Conservation (phyloP, 2,797 vertebrate species). For the Synaphobranchus kaupii region DNA sequence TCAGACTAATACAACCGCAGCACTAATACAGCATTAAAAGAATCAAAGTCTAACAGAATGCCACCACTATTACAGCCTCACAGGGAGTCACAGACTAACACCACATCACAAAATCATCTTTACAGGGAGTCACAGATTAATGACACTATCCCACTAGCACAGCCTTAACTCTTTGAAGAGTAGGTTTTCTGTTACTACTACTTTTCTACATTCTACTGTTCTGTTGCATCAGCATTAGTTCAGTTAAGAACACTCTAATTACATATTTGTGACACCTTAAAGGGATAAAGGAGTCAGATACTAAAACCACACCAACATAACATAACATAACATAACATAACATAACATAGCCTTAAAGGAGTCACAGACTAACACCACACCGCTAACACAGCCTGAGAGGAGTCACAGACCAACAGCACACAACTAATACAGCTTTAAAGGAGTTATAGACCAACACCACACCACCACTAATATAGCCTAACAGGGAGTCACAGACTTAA, state of each 20-base stretch:
- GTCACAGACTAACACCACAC: neutral
- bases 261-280: no score
- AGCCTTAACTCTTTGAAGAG: neutral
- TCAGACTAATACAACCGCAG: neutral
- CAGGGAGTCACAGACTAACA: neutral
- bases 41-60: neutral
- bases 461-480: neutral
- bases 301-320: neutral
- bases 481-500: neutral
- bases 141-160: neutral
- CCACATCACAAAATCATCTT: neutral
- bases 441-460: neutral
- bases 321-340: no score
- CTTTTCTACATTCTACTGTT: no score
- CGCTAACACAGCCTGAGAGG: neutral
- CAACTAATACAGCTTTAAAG: neutral
- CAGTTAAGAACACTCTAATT: no score
- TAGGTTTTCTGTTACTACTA: no score
- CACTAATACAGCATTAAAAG: neutral
- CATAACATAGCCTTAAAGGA: neutral
- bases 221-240: no score
- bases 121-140: neutral
- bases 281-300: neutral
- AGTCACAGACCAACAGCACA: neutral
- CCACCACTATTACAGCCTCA: neutral